phyloP scores from a whole-genome alignment of 2,888 invertebrate species.

The Ormyrus nitidulus region DNA sequence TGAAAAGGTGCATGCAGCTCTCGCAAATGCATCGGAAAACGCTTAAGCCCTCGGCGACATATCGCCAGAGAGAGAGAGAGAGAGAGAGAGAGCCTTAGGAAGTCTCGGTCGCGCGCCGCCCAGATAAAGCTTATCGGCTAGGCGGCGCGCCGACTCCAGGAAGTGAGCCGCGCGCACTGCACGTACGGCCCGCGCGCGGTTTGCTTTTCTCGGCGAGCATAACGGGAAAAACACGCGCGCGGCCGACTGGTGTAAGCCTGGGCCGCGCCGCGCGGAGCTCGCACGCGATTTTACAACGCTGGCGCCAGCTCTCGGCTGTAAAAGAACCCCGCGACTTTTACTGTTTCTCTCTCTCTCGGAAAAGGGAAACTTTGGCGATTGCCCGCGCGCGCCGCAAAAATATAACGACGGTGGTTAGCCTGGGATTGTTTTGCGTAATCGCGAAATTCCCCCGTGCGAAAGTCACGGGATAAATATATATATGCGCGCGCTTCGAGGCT shows the following conservation, averaged over 20 bases:
- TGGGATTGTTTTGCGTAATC: neutral
- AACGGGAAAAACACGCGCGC: conserved; percentile 57
- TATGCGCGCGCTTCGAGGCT: too few relatives aligned
- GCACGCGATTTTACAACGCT: conserved; percentile 27
- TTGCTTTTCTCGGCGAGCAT: conserved; percentile 9
- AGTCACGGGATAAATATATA: too few relatives aligned
- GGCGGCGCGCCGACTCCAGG: conserved; percentile 19
- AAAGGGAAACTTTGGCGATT: neutral
- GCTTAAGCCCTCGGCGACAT: conserved; percentile 62
- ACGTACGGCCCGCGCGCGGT: neutral
- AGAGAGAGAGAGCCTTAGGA: neutral
- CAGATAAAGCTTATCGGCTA: conserved; percentile 66
- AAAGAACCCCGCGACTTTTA: conserved; percentile 2
- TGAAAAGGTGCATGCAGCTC: too few relatives aligned
- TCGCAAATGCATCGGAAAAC: conserved; percentile 68
- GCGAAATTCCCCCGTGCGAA: neutral
- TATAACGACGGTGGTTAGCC: neutral
- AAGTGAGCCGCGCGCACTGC: conserved; percentile 4
- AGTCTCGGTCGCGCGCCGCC: conserved; percentile 57
- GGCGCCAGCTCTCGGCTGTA: neutral
- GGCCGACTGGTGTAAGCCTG: neutral
- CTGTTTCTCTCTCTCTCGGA: neutral
- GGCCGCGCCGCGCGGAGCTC: conserved; percentile 2
- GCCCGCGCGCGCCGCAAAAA: neutral
- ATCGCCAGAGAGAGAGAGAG: too few relatives aligned